Evolutionary conservation across 2,888 invertebrate genomes (phyloP).

Genomic region (Glaucopsyche alexis): DNA sequence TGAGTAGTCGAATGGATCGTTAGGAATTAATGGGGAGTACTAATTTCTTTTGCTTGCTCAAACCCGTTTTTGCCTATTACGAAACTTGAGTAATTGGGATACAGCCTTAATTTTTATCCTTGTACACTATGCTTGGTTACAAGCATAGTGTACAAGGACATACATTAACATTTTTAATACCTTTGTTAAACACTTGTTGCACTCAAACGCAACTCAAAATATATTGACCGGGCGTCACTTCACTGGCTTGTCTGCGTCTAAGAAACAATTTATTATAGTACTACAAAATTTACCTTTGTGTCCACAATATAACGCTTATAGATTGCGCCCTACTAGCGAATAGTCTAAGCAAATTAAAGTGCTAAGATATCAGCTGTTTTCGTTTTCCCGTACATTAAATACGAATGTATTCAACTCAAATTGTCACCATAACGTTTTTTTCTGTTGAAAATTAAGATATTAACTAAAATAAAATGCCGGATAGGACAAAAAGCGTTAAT

Average conservation of each 20-base stretch:
- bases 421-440: not conserved
- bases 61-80: not conserved
- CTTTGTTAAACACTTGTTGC: no score
- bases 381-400: not conserved
- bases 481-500: not conserved
- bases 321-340: no score
- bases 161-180: not conserved
- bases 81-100: not conserved
- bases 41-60: not conserved
- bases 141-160: no score
- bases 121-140: not conserved
- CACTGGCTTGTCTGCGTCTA: no score
- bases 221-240: no score
- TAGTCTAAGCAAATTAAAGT: no score
- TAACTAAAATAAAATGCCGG: not conserved
- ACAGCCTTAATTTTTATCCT: not conserved
- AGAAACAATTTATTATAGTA: no score
- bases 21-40: constrained; percentile 12
- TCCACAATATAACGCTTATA: no score
- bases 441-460: not conserved
- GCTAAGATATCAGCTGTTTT: not conserved
- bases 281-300: no score
- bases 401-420: not conserved
- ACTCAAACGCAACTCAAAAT: no score
- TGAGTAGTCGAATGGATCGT: constrained; percentile 17